Percentiles rank a stretch among this genome's conserved stretches.
Conservation (phyloP, 2,888 invertebrate species). For the Cerceris ruficornis region DNA sequence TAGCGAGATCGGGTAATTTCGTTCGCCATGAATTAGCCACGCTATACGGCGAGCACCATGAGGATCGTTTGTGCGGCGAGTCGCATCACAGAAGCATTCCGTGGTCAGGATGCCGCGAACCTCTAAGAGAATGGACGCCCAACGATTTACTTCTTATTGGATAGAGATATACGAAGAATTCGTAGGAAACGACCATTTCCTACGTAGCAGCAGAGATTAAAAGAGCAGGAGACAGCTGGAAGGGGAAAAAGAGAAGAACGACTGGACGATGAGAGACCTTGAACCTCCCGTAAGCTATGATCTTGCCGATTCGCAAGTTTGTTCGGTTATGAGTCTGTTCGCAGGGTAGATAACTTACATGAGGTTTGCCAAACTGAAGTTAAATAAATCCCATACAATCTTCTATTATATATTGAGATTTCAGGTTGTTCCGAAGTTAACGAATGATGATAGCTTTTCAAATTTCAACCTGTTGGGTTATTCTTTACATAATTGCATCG, state of each 20-base stretch:
- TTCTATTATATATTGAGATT: too few species aligned
- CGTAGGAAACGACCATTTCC: slow-evolving; percentile 42
- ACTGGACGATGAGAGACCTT: slow-evolving; percentile 43
- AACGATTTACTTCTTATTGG: slow-evolving; percentile 62
- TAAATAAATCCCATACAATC: slow-evolving; percentile 8
- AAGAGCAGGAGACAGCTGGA: slow-evolving; percentile 21
- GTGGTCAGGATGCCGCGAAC: slow-evolving; percentile 43
- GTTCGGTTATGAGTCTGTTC: slow-evolving; percentile 38
- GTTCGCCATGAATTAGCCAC: slow-evolving; percentile 39
- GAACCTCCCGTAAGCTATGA: slow-evolving; percentile 42
- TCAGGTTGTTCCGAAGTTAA: too few species aligned
- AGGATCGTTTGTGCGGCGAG: slow-evolving; percentile 41
- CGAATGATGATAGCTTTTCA: too few species aligned
- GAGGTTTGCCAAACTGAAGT: slow-evolving; percentile 8
- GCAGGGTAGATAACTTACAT: slow-evolving; percentile 47
- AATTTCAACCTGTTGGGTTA: too few species aligned
- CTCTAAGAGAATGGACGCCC: slow-evolving; percentile 58
- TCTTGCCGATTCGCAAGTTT: slow-evolving; percentile 50
- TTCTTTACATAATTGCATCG: too few species aligned
- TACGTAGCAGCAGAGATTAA: slow-evolving; percentile 44
- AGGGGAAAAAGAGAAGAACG: slow-evolving; percentile 1
- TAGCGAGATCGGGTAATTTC: slow-evolving; percentile 42
- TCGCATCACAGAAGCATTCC: slow-evolving; percentile 63
- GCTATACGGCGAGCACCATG: background rate
- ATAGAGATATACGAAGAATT: slow-evolving; percentile 61